Evolutionary conservation across 2,113 vertebrate genomes (phyloP).

Genomic region (Odontesthes bonariensis): DNA sequence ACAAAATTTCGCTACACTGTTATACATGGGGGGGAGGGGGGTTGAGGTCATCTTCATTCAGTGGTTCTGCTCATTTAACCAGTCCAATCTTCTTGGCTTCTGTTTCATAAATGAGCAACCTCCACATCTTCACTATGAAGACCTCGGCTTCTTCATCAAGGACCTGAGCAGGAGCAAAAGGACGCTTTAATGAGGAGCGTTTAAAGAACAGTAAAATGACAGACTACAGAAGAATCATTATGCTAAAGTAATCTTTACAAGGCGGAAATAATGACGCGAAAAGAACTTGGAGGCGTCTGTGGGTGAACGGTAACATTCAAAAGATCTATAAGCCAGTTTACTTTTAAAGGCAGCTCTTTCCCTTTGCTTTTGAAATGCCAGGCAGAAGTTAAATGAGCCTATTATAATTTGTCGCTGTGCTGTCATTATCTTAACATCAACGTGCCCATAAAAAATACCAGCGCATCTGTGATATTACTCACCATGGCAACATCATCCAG

Average conservation of each 20-base stretch:
- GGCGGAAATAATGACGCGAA: too few species aligned
- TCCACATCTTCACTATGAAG: conserved; percentile 99
- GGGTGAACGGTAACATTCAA: too few species aligned
- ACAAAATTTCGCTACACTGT: conserved; percentile 52
- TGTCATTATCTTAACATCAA: not conserved
- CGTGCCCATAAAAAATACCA: too few species aligned
- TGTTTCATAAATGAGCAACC: conserved; percentile 98
- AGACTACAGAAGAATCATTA: too few species aligned
- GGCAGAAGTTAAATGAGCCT: not conserved
- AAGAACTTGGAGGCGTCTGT: too few species aligned
- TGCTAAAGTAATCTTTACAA: too few species aligned
- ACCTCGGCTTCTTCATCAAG: conserved; percentile 99
- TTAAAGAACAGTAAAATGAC: not conserved
- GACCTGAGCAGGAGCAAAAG: conserved; percentile 81
- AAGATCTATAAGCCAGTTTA: not conserved
- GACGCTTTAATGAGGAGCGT: not conserved
- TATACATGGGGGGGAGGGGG: conserved; percentile 26
- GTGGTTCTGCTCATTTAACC: conserved; percentile 88
- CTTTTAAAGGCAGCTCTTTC: not conserved
- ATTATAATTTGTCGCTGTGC: not conserved
- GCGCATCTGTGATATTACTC: conserved; percentile 68
- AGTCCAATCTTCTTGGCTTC: conserved; percentile 99
- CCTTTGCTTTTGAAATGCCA: not conserved
- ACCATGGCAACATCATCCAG: conserved; percentile 99
- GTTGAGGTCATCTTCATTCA: conserved; percentile 28